Percentiles rank a stretch among this genome's conserved stretches.
These are phyloP conservation scores for Xestia sexstrigata DNA, from an alignment of 2,888 invertebrate genomes.

Conservation along the genomic window DNA sequence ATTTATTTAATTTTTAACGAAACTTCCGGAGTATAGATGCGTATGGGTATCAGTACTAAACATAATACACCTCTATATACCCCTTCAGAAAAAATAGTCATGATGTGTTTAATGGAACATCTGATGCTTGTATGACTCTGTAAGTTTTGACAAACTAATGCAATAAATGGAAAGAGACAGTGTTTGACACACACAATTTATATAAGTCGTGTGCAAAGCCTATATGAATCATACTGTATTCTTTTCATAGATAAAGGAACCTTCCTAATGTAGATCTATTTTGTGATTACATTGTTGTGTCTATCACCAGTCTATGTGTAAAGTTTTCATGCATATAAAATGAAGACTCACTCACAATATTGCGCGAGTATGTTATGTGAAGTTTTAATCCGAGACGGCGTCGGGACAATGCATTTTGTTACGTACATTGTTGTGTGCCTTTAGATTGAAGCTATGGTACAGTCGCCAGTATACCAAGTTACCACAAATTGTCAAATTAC, in stretches of 20 bases:
- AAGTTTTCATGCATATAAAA: conserved; percentile 28
- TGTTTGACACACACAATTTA: background rate
- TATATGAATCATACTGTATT: background rate
- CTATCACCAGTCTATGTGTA: conserved; percentile 5
- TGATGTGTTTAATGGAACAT: background rate
- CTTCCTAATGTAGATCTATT: background rate
- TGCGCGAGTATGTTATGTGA: background rate
- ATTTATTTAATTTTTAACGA: background rate
- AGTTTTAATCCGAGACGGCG: background rate
- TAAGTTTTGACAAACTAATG: background rate
- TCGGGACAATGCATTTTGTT: background rate
- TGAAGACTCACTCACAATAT: background rate
- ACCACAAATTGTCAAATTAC: no score
- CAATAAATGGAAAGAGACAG: background rate
- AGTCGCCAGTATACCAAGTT: no score
- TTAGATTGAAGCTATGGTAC: background rate
- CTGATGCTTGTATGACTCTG: background rate
- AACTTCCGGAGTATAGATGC: background rate
- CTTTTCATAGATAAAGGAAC: background rate
- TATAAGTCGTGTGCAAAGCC: background rate
- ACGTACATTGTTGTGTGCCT: background rate
- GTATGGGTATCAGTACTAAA: background rate
- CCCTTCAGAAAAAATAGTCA: background rate
- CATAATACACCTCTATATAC: background rate
- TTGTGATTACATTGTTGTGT: conserved; percentile 1